Evolutionary conservation across 2,888 invertebrate species (phyloP).

Genomic region (Drosophila testacea): DNA sequence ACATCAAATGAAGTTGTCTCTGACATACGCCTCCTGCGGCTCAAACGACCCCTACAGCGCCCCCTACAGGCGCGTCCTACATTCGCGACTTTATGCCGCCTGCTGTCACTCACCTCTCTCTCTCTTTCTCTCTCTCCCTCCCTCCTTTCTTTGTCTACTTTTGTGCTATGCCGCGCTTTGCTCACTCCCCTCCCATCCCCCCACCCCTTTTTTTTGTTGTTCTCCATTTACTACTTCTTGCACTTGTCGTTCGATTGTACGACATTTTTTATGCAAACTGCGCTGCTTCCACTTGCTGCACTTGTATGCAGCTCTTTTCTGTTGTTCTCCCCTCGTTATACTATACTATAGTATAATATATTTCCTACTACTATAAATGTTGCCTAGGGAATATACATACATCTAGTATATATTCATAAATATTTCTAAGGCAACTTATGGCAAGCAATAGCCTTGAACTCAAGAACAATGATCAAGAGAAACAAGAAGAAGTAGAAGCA

Average conservation of each 20-base stretch:
- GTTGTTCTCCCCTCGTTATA: neutral
- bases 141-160: constrained; percentile 5
- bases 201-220: constrained; percentile 2
- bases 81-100: constrained; percentile 52
- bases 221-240: constrained; percentile 38
- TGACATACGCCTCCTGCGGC: constrained; percentile 67
- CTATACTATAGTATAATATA: neutral
- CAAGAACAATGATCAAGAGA: constrained; percentile 22
- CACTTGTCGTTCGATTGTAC: constrained; percentile 69
- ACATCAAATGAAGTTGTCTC: constrained; percentile 72
- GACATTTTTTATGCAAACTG: constrained; percentile 60
- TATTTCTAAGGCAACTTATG: constrained; percentile 18
- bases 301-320: constrained; percentile 8
- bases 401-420: constrained; percentile 1
- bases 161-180: constrained; percentile 9
- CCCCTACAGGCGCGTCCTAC: constrained; percentile 37
- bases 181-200: neutral
- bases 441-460: constrained; percentile 23
- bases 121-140: neutral
- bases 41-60: constrained; percentile 26
- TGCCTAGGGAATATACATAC: neutral
- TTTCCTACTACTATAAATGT: neutral
- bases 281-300: neutral
- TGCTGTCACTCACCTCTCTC: neutral
- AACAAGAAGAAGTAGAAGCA: constrained; percentile 9